phyloP scores from a whole-genome alignment of 2,113 vertebrate species.

The Sterrhoptilus dennistouni region DNA sequence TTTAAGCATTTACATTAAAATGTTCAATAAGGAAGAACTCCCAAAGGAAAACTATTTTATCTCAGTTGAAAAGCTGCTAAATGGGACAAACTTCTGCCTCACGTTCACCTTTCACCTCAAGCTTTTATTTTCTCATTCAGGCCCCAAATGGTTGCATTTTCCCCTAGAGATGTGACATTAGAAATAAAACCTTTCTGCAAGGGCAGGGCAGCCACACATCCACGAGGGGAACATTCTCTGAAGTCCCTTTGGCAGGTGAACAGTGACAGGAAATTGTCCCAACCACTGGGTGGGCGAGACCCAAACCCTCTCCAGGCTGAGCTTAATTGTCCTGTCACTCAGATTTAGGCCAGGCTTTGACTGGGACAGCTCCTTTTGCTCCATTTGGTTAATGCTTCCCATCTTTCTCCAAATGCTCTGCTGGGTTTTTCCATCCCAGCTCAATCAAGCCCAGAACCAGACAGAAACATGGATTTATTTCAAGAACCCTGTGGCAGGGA shows the following conservation, averaged over 20 bases:
- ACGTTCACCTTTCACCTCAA: not conserved
- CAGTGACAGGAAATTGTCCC: not conserved
- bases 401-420: not conserved
- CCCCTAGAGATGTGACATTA: not conserved
- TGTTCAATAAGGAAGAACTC: not conserved
- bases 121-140: not conserved
- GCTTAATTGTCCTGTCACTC: not conserved
- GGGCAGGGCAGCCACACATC: not conserved
- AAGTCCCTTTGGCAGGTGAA: not conserved
- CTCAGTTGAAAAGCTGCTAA: not conserved
- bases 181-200: not conserved
- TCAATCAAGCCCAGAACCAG: fast-evolving
- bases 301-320: not conserved
- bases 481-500: not conserved
- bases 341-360: not conserved
- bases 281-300: fast-evolving
- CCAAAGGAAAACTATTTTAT: not conserved
- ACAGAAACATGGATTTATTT: not conserved
- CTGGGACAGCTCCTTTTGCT: not conserved
- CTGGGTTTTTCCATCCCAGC: not conserved
- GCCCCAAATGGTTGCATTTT: not conserved
- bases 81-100: not conserved
- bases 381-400: not conserved
- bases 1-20: not conserved
- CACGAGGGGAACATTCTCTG: fast-evolving